Evolutionary conservation across 2,888 invertebrate genomes (phyloP).

Genomic region (Oscheius onirici): DNA sequence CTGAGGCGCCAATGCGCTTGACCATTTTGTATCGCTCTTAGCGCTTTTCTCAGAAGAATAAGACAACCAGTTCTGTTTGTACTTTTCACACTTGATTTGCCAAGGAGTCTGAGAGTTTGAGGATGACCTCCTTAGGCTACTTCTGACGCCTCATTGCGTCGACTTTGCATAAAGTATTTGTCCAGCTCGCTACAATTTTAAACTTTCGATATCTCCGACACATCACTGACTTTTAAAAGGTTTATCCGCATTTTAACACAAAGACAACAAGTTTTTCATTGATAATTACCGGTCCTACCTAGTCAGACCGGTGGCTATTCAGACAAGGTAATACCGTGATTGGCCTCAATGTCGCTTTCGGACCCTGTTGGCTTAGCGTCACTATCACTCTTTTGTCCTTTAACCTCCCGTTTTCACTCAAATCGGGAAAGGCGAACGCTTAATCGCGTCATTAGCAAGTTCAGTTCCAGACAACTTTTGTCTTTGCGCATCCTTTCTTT

Average conservation of each 20-base stretch:
- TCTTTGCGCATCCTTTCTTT: neutral
- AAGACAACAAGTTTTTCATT: conserved; percentile 17
- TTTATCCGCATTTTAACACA: neutral
- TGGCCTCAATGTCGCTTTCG: conserved; percentile 27
- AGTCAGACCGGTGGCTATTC: conserved; percentile 20
- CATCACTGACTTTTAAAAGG: neutral
- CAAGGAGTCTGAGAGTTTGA: conserved; percentile 2
- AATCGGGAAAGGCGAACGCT: neutral
- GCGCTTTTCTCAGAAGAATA: neutral
- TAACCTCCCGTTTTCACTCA: conserved; percentile 6
- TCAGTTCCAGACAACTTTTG: conserved; percentile 20
- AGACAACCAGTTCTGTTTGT: neutral
- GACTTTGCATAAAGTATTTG: neutral
- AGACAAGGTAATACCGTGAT: conserved; percentile 28
- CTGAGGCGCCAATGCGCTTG: neutral
- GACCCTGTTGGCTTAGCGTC: neutral
- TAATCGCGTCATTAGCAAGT: conserved; percentile 19
- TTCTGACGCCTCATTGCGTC: conserved; percentile 15
- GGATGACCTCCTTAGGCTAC: conserved; percentile 6
- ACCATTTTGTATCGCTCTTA: neutral
- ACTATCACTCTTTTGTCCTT: conserved; percentile 20
- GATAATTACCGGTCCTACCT: conserved; percentile 16
- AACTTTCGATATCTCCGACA: too few species aligned
- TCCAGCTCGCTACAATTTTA: conserved; percentile 6
- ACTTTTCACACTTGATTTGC: neutral